These are phyloP conservation scores for Linepithema humile DNA, from an alignment of 1,140 invertebrate species.

Conservation along the genomic window DNA sequence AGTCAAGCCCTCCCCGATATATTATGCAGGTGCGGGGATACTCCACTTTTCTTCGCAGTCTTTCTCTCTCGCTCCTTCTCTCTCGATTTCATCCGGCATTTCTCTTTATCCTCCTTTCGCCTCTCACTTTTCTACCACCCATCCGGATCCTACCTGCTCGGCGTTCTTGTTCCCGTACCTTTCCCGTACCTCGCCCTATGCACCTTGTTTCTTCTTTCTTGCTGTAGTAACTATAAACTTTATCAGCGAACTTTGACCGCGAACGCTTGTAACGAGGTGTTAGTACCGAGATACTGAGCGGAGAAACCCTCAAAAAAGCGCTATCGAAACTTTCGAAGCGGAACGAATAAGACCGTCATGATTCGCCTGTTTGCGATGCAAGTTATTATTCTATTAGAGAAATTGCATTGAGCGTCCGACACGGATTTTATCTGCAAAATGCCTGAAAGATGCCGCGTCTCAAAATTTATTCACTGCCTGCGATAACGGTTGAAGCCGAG, in stretches of 20 bases:
- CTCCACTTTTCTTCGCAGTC: slow-evolving; percentile 57
- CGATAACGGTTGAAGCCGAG: not conserved
- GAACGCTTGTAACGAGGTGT: slow-evolving; percentile 42
- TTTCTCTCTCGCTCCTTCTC: slow-evolving; percentile 23
- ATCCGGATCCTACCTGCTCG: slow-evolving; percentile 36
- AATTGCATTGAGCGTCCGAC: not conserved
- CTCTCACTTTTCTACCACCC: not conserved
- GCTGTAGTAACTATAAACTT: slow-evolving; percentile 48
- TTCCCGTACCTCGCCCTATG: not conserved
- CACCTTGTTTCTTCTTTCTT: slow-evolving; percentile 48
- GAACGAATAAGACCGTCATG: slow-evolving; percentile 21
- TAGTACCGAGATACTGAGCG: slow-evolving; percentile 20
- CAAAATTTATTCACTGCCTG: slow-evolving; percentile 8
- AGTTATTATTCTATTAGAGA: slow-evolving; percentile 31
- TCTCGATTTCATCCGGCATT: not conserved
- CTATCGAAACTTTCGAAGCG: slow-evolving; percentile 17
- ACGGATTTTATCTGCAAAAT: not conserved
- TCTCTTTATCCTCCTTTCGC: not conserved
- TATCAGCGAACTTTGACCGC: slow-evolving; percentile 53
- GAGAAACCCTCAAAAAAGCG: slow-evolving; percentile 12
- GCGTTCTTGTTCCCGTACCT: slow-evolving; percentile 28
- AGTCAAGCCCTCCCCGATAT: slow-evolving; percentile 78
- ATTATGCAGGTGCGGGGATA: slow-evolving; percentile 77
- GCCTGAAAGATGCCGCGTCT: not conserved
- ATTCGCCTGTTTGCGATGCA: not conserved